These are phyloP conservation scores for Leguminivora glycinivorella DNA, from an alignment of 1,140 invertebrate genomes.

Conservation along the genomic window DNA sequence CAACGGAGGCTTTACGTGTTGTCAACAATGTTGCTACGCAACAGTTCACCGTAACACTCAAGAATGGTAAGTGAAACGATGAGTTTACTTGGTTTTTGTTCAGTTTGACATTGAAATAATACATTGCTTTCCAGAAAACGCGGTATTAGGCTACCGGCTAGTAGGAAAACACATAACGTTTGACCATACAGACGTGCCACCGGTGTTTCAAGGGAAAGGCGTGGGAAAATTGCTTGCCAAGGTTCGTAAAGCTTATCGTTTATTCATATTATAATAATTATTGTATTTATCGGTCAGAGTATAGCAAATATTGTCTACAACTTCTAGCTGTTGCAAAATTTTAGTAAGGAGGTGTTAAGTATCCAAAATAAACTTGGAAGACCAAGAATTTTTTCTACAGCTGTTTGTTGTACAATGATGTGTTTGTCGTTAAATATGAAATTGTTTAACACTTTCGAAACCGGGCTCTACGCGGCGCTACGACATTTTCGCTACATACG, in stretches of 20 bases:
- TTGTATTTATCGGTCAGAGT: no score
- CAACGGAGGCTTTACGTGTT: constrained; percentile 63
- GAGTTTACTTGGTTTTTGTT: constrained; percentile 29
- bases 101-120: constrained; percentile 32
- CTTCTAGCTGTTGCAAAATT: no score
- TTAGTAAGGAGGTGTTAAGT: no score
- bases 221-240: constrained; percentile 82
- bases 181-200: constrained; percentile 81
- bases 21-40: constrained; percentile 74
- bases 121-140: constrained; percentile 40
- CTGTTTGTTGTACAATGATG: no score
- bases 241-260: constrained; percentile 76
- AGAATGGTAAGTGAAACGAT: constrained; percentile 46
- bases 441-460: no score
- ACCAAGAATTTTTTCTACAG: no score
- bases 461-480: no score
- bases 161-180: constrained; percentile 78
- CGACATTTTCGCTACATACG: no score
- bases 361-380: no score
- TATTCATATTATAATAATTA: no score
- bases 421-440: no score
- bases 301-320: no score
- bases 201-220: constrained; percentile 81
- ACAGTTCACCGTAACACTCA: constrained; percentile 64
- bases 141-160: constrained; percentile 74